Conservation (phyloP, 1,140 invertebrate genomes). For the Sitophilus oryzae region DNA sequence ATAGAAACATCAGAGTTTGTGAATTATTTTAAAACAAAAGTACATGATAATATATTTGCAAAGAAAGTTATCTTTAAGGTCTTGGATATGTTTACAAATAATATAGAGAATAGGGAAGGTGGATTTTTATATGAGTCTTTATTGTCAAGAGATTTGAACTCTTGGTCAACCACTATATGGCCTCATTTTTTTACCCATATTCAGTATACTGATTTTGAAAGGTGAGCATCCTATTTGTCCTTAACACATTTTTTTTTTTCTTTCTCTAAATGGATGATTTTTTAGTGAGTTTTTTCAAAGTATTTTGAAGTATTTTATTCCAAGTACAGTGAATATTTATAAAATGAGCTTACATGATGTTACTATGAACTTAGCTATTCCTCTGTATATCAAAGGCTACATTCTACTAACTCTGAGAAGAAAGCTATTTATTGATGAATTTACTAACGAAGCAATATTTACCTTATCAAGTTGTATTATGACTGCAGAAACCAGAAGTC, state of each 20-base stretch:
- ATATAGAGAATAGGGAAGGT: conserved; percentile 29
- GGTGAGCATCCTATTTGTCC: conserved; percentile 18
- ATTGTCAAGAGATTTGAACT: conserved; percentile 20
- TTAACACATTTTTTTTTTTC: neutral
- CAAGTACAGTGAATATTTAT: conserved; percentile 19
- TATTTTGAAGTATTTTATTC: conserved; percentile 30
- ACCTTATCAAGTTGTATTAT: neutral
- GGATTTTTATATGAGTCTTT: conserved; percentile 24
- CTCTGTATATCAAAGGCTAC: conserved; percentile 13
- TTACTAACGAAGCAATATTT: neutral
- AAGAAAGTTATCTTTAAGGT: conserved; percentile 14
- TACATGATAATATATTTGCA: neutral
- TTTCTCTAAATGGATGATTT: neutral
- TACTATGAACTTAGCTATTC: conserved; percentile 7
- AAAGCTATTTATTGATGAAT: conserved; percentile 1
- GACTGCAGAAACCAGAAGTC: conserved; percentile 9
- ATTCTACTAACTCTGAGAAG: conserved; percentile 22
- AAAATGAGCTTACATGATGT: conserved; percentile 20
- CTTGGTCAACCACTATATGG: conserved; percentile 22
- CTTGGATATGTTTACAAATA: conserved; percentile 25
- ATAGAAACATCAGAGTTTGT: conserved; percentile 19
- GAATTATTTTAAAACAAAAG: neutral
- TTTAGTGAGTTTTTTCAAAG: conserved; percentile 32
- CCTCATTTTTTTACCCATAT: conserved; percentile 18
- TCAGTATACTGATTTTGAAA: conserved; percentile 21